Conservation (phyloP, 2,797 vertebrate species). For the Mus spretus region DNA sequence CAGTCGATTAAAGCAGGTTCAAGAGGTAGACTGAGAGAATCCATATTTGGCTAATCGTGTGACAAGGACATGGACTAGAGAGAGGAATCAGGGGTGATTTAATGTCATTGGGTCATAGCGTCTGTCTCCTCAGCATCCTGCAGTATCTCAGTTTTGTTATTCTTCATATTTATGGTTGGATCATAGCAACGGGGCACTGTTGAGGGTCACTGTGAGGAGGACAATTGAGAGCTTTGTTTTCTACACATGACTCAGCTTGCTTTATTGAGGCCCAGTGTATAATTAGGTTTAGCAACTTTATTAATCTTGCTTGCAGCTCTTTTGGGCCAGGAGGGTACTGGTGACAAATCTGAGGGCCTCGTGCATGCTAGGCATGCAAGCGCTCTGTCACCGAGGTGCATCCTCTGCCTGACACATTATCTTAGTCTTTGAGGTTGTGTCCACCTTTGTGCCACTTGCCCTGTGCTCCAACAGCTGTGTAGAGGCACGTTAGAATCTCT, state of each 20-base stretch:
- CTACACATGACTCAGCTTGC: constrained; percentile 4
- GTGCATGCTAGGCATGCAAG: neutral
- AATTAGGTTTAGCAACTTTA: neutral
- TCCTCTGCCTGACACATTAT: neutral
- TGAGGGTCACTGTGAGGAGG: neutral
- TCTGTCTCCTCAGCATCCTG: neutral
- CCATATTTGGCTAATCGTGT: neutral
- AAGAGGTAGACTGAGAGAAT: neutral
- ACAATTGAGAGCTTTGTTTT: neutral
- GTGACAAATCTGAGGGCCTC: neutral
- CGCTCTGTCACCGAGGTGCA: no score
- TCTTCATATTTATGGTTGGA: neutral
- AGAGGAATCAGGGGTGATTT: neutral
- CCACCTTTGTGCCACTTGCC: neutral
- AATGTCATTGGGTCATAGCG: neutral
- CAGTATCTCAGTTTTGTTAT: neutral
- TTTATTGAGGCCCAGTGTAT: neutral
- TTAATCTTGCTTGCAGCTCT: neutral
- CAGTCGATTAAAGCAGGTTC: neutral
- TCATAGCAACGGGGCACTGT: neutral
- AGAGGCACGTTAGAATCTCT: neutral
- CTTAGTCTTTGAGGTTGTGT: constrained; percentile 18
- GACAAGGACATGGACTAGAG: neutral
- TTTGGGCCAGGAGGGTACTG: neutral
- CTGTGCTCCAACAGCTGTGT: neutral